A percentile compares a stretch with the other conserved stretches of the same genome.
phyloP scores from a whole-genome alignment of 2,113 vertebrate genomes.

The Nothocercus nigrocapillus region DNA sequence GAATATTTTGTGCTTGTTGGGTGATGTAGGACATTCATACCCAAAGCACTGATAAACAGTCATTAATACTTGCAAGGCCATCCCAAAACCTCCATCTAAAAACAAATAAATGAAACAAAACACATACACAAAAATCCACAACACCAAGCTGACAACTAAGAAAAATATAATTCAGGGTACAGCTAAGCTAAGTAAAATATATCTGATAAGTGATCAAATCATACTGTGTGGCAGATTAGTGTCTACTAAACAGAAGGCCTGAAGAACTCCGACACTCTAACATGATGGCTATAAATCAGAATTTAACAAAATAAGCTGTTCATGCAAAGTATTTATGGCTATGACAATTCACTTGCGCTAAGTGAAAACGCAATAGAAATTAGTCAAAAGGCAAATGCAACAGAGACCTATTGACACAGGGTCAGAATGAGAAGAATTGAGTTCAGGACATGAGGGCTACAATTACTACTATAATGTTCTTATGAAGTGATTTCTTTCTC shows the following conservation, averaged over 20 bases:
- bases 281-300: background rate
- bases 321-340: slow-evolving; percentile 10
- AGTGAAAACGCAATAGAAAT: background rate
- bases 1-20: background rate
- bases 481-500: background rate
- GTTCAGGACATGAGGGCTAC: background rate
- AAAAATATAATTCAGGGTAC: background rate
- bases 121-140: too few species aligned
- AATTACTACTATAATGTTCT: background rate
- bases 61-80: background rate
- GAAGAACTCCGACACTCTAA: slow-evolving; percentile 6
- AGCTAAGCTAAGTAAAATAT: background rate
- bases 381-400: background rate
- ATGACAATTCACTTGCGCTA: background rate
- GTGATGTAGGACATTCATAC: background rate
- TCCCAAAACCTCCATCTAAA: background rate
- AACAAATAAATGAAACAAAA: background rate
- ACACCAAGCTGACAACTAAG: background rate
- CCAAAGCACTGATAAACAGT: background rate
- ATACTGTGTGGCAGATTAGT: background rate
- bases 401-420: background rate
- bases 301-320: slow-evolving; percentile 45
- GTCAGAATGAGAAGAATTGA: background rate
- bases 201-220: background rate
- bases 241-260: slow-evolving; percentile 16